Evolutionary conservation across 2,888 invertebrate genomes (phyloP), one percentile per base, ranked within the genome.

Genomic region (Ophion slaviceki): DNA sequence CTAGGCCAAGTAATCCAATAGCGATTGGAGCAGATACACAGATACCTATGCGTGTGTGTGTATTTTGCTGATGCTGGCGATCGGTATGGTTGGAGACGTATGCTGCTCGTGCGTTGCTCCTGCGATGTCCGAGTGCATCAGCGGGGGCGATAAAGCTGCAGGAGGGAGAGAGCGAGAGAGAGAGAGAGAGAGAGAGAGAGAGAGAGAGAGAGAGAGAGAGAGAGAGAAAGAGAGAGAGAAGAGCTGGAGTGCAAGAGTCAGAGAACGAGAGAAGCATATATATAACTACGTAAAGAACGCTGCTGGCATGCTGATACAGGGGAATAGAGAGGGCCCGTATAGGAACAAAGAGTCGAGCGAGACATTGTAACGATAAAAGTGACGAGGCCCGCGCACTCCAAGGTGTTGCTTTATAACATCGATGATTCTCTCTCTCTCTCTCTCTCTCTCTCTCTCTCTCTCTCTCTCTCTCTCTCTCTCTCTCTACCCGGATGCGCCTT

Each of bases 281-380:
- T 64, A 71, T 67, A 80, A 59, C 36, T 66, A 32, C 62, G 68
- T 53, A 72, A 32, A 76, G 71, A 76, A 83, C 86, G 86, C 80
- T 68, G 68, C 74, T 83, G 57, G 86, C 67, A 83, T 86, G 77
- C 80, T 83, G 86, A 86, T 86, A 83, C 36, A 67, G 24, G 62
- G 64, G 45, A 53, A 8, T 45, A 74, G 40, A 24, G 71, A 77
- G 67, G 66, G 57, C 28, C 47, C 14, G 47, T 47, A 47, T 57
- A 80, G 57, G 79, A 84, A 85, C 85, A 85, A 82, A 82, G 86
- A 86, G 70, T 80, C 80, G 82, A 74, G 64, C 57, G 40, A 80
- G 61, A 82, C 85, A 70, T 77, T 86, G 77, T 77, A 82, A 79
- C 85, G 82, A 82, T 79, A 75, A 67, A 78, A 78, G 59, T 68